Evolutionary conservation across 2,888 invertebrate species (phyloP).

Genomic region (Branchellion lobata): DNA sequence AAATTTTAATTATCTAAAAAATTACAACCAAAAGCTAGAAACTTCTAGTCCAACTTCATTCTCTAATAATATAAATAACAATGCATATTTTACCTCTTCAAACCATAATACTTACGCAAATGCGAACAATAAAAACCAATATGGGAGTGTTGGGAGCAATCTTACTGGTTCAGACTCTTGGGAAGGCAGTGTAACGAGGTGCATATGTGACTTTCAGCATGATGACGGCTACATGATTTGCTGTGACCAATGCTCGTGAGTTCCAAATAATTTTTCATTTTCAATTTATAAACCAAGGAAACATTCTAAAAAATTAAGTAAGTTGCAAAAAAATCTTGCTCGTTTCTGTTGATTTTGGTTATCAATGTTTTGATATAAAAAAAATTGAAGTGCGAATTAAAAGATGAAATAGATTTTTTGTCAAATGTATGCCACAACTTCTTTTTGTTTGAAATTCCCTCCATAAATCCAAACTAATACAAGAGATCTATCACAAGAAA

Average conservation of each 20-base stretch:
- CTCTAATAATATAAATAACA: too few species aligned
- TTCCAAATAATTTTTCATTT: not conserved
- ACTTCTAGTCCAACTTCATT: not conserved
- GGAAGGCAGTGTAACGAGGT: slow-evolving; percentile 71
- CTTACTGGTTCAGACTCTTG: slow-evolving; percentile 2
- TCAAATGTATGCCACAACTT: too few species aligned
- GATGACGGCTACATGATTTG: slow-evolving; percentile 99
- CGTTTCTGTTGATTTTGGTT: not conserved
- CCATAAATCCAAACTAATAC: too few species aligned
- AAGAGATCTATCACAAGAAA: too few species aligned
- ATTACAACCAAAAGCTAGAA: not conserved
- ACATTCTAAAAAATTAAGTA: not conserved
- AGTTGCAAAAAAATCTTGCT: not conserved
- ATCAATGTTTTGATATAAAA: not conserved
- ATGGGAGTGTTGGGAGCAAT: not conserved
- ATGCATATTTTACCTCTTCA: not conserved
- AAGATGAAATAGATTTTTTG: too few species aligned
- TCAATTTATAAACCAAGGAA: not conserved
- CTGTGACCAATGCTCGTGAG: slow-evolving; percentile 87
- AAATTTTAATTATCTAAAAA: not conserved
- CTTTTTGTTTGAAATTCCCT: too few species aligned
- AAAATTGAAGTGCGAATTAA: too few species aligned
- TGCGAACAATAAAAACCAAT: not conserved
- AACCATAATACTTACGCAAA: not conserved
- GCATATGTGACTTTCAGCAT: slow-evolving; percentile 87